Evolutionary conservation across 53 echinoderm and acorn worm genomes (phyloP).

Genomic region (Arbacia lixula): DNA sequence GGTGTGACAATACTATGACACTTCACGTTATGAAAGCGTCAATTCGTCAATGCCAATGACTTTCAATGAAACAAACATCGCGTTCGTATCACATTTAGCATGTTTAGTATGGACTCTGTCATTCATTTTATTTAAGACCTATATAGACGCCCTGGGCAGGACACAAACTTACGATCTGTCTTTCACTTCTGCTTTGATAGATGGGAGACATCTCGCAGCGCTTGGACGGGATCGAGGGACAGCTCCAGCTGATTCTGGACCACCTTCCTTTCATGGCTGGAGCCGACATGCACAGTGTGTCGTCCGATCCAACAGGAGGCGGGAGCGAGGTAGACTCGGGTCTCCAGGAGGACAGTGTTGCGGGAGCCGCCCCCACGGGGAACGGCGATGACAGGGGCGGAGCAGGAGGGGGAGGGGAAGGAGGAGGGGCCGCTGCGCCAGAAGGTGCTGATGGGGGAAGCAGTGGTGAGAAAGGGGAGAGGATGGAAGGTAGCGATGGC

Average conservation of each 20-base stretch:
- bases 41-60: too few species aligned
- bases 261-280: conserved; percentile 57
- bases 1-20: too few species aligned
- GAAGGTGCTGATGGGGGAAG: neutral
- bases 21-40: too few species aligned
- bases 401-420: neutral
- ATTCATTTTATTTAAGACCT: too few species aligned
- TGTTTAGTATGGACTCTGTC: too few species aligned
- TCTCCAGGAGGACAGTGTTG: conserved; percentile 48
- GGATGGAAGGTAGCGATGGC: neutral
- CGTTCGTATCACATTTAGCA: too few species aligned
- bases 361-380: conserved; percentile 13
- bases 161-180: too few species aligned
- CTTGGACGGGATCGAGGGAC: conserved; percentile 66
- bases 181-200: conserved; percentile 33
- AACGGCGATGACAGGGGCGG: conserved; percentile 9
- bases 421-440: neutral
- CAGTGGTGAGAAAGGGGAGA: neutral
- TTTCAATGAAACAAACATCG: too few species aligned
- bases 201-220: conserved; percentile 76
- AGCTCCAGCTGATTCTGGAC: conserved; percentile 69
- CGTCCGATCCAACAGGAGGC: conserved; percentile 34
- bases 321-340: conserved; percentile 57
- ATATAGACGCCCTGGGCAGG: too few species aligned
- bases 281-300: conserved; percentile 51